Evolutionary conservation across 2,797 vertebrate genomes (phyloP), one percentile per base, ranked within the genome.

Genomic region (Rhodeus uyekii): DNA sequence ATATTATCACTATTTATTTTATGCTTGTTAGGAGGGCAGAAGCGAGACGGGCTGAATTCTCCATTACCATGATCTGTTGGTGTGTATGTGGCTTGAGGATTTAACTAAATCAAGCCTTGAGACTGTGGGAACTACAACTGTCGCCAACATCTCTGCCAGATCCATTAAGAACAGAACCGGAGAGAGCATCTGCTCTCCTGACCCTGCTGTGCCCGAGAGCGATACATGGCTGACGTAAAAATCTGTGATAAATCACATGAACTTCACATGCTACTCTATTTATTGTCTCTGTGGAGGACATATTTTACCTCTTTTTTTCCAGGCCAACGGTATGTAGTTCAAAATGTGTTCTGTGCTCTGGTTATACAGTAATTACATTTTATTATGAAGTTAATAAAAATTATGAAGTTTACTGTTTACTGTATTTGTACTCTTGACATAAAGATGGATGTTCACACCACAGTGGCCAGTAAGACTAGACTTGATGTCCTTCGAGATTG

Each of bases 31-130:
- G 29, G 19, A 61, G 39, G 67, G 55, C 77, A 69, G 36, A 16
- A 53, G 76, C 42, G 3, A 61, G 39, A 61, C 6, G 0, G 68
- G n/a, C 19, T 48, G 29, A 61, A 24, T 71, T 55, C 42, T 24
- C 39, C 38, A 69, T 80, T 39, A 71, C n/a, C 8, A 16, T 44
- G 27, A 46, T 42, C 48, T 78, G 36, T 68, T 68, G 63, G 38
- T 32, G 36, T 5, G 42, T 16, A 79, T 38, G 19, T 61, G 58
- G 29, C 67, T 72, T 72, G 53, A 48, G 53, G 67, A 58, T 80
- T 80, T 61, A 72, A 38, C 29, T 80, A 46, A 80, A 80, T 80
- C 38, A 61, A 34, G 9, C 16, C 42, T 80, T 61, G 55, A 79
- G 65, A 79, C 53, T 32, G 34, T 42, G 36, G 55, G 32, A 81